These are phyloP conservation scores for Ectemnius cavifrons DNA, from an alignment of 2,888 invertebrate species.

Conservation along the genomic window DNA sequence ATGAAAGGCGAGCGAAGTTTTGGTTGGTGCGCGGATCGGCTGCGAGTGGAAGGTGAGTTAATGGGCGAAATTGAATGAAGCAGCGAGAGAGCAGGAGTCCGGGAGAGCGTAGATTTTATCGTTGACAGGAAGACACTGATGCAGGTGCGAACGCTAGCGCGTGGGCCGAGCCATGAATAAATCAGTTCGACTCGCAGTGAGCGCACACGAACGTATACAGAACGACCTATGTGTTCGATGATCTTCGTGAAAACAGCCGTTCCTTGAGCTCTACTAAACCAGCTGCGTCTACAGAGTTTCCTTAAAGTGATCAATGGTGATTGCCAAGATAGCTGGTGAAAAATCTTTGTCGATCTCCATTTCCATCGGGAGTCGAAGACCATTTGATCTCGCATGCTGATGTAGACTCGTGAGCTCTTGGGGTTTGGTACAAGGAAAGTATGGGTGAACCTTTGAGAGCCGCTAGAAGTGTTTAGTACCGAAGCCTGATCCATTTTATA, in stretches of 20 bases:
- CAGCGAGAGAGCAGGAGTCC: conserved; percentile 4
- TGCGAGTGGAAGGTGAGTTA: too few species aligned
- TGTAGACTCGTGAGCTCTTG: too few species aligned
- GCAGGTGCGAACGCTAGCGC: conserved; percentile 69
- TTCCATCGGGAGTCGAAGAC: too few species aligned
- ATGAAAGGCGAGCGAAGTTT: too few species aligned
- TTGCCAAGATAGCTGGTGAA: too few species aligned
- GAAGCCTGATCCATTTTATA: too few species aligned
- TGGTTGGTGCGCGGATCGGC: neutral
- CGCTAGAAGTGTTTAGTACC: too few species aligned
- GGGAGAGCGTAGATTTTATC: conserved; percentile 61
- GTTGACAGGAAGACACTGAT: conserved; percentile 61
- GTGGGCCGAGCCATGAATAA: conserved; percentile 66
- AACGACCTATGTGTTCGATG: conserved; percentile 24
- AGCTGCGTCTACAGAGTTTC: conserved; percentile 11
- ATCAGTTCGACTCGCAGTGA: conserved; percentile 54
- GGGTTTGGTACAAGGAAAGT: too few species aligned
- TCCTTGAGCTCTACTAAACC: conserved; percentile 12
- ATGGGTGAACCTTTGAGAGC: too few species aligned
- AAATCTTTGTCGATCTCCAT: too few species aligned
- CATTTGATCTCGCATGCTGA: too few species aligned
- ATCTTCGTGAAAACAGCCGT: conserved; percentile 25
- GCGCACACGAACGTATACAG: conserved; percentile 29
- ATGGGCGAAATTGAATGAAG: conserved; percentile 57
- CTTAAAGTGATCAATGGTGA: neutral